Base-by-base conservation (phyloP, 2,797 vertebrate genomes). In the Atherinosoma microstoma region DNA sequence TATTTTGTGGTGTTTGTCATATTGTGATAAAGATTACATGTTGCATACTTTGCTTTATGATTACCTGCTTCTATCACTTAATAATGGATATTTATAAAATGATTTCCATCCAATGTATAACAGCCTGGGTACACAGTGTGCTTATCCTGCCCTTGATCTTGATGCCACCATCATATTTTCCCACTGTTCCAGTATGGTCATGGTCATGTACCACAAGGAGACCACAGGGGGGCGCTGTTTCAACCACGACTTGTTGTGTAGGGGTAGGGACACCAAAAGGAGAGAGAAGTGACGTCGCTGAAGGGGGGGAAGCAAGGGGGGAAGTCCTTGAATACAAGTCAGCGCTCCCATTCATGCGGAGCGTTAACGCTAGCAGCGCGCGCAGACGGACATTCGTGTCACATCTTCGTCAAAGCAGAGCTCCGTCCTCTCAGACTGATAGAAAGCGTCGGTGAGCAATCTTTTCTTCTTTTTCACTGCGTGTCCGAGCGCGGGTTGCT, bases 401-500 rank as follows among this genome's bases (percentile, higher is more conserved):
- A 56, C 80, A 57, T 72, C 83, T 64, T 63, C 56, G 12, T 7
- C 67, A 16, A 38, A 69, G 51, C 70, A 35, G 61, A 81, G 47
- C 77, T 20, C 45, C 3, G 6, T 58, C 60, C 13, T 10, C 67
- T 11, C 58, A 22, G 34, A 16, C 71, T 4, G 29, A 54, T 4
- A 40, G 32, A n/a, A 85, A 86, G 70, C 68, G 67, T 65, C 12
- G 84, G 93, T 94, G 89, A 91, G 92, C 91, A 22, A 40, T 16
- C 6, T 1, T 11, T 27, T 53, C 1, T 38, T 4, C 1, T 24
- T 51, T 49, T 35, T 20, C 9, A 6, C 51, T 0, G 22, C 51
- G 2, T 38, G 2, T 75, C 16, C 0, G 42, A 0, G 4, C 42
- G 0, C 8, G 2, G 2, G 2, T 15, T 38, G 8, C 29, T 6